Percentiles rank a stretch among this genome's conserved stretches.
phyloP scores from a whole-genome alignment of 2,797 vertebrate species.

The Rallus crepitans region DNA sequence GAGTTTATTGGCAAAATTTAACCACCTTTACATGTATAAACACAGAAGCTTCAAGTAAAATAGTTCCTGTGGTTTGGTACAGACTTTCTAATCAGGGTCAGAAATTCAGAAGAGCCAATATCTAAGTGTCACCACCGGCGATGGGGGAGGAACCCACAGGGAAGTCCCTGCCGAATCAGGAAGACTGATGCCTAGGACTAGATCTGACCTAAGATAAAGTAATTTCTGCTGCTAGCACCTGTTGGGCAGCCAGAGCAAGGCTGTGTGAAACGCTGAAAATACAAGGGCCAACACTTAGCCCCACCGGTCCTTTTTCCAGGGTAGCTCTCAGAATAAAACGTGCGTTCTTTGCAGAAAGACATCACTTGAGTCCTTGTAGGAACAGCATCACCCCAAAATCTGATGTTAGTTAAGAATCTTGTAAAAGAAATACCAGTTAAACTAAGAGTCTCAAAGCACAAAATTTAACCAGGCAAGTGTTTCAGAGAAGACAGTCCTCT shows the following conservation, averaged over 20 bases:
- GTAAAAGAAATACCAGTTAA: neutral
- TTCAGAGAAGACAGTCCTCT: neutral
- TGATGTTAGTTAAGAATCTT: neutral
- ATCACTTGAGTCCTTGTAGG: neutral
- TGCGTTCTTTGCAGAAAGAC: neutral
- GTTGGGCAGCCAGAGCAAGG: neutral
- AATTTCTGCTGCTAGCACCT: neutral
- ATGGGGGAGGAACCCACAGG: accelerated
- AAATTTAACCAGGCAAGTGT: neutral
- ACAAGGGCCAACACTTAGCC: neutral
- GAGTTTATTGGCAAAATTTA: neutral
- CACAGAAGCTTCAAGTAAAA: neutral
- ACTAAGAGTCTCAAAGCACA: neutral
- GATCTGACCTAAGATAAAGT: neutral
- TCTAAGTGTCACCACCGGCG: neutral
- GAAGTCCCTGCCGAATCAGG: neutral
- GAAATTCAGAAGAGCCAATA: neutral
- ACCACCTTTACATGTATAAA: neutral
- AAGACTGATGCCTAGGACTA: neutral
- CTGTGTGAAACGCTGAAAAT: neutral
- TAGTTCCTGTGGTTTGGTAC: neutral
- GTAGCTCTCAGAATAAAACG: neutral
- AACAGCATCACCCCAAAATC: neutral
- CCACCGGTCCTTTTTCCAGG: neutral
- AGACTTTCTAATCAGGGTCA: neutral